phyloP scores from a whole-genome alignment of 2,113 vertebrate genomes.

The Casuarius casuarius region DNA sequence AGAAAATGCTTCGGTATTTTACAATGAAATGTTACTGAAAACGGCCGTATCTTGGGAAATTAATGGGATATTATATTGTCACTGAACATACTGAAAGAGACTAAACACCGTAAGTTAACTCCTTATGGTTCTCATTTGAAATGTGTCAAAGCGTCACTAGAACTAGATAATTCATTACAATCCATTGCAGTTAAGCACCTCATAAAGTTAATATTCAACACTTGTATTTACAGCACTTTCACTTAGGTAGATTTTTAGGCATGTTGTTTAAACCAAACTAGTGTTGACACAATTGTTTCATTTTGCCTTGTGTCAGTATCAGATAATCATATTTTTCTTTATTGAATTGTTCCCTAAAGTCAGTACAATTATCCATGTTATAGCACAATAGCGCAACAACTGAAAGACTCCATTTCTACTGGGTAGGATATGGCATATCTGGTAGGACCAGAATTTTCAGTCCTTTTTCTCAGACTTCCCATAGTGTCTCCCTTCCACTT shows the following conservation, averaged over 20 bases:
- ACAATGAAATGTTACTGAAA: not conserved
- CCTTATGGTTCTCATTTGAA: constrained; percentile 78
- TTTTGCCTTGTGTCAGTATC: constrained; percentile 3
- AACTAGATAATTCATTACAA: constrained; percentile 81
- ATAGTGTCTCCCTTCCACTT: not conserved
- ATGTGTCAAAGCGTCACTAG: constrained; percentile 72
- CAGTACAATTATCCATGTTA: not conserved
- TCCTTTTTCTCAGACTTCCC: not conserved
- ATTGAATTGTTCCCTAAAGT: constrained; percentile 12
- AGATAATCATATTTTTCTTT: constrained; percentile 36
- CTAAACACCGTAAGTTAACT: constrained; percentile 64
- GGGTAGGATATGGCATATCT: not conserved
- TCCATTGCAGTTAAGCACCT: constrained; percentile 76
- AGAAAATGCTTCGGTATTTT: constrained; percentile 17
- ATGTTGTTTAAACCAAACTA: constrained; percentile 65
- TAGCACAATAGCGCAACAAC: not conserved
- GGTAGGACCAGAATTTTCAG: not conserved
- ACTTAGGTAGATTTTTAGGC: constrained; percentile 59
- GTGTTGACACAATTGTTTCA: constrained; percentile 66
- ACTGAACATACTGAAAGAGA: constrained; percentile 46
- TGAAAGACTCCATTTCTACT: not conserved
- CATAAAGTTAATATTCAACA: constrained; percentile 78
- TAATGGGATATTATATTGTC: constrained; percentile 43
- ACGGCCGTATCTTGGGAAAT: not conserved
- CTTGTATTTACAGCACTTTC: constrained; percentile 63